These are phyloP conservation scores for Luscinia luscinia DNA, from an alignment of 2,797 vertebrate genomes.

Conservation along the genomic window DNA sequence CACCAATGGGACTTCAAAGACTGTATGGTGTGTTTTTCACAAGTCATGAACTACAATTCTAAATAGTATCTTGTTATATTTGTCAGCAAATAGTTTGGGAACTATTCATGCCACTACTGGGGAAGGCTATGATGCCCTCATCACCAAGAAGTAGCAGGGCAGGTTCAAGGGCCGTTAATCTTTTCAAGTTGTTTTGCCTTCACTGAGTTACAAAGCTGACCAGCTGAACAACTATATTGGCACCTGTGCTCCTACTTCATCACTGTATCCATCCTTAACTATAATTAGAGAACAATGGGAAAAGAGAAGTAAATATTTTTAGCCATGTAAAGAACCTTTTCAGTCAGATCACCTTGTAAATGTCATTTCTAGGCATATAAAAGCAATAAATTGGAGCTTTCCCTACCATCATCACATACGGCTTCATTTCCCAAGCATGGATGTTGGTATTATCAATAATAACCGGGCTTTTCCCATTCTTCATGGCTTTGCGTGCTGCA, in stretches of 20 bases:
- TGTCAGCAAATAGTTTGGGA: not conserved
- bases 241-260: not conserved
- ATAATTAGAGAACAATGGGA: not conserved
- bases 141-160: not conserved
- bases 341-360: not conserved
- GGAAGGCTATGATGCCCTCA: not conserved
- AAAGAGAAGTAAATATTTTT: not conserved
- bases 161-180: not conserved
- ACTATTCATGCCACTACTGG: not conserved
- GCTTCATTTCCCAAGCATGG: constrained; percentile 86
- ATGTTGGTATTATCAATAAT: constrained; percentile 87
- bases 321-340: not conserved
- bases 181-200: not conserved
- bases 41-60: not conserved
- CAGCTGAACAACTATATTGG: not conserved
- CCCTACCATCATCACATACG: constrained; percentile 83
- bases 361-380: constrained; percentile 40
- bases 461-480: constrained; percentile 80
- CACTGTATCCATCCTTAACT: not conserved
- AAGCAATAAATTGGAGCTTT: constrained; percentile 37
- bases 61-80: not conserved
- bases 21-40: not conserved
- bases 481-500: constrained; percentile 83
- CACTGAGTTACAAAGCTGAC: not conserved
- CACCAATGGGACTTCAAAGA: accelerated